Evolutionary conservation across 2,797 vertebrate species (phyloP).

Genomic region (Catostomus latipinnis): DNA sequence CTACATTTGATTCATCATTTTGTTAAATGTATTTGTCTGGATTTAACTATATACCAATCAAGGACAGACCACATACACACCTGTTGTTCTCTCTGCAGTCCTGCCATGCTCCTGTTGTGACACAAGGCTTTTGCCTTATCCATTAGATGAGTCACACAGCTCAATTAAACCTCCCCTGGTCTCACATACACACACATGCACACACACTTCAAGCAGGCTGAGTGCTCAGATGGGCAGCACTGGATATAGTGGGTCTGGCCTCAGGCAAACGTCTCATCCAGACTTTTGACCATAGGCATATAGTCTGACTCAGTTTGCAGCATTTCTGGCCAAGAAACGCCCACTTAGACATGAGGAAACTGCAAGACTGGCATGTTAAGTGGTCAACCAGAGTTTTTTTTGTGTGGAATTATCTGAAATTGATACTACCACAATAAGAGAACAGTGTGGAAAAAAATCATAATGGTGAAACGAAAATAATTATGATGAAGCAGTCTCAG

Average conservation of each 20-base stretch:
- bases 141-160: conserved; percentile 60
- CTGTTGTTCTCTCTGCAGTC: conserved; percentile 47
- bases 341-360: neutral
- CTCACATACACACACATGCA: neutral
- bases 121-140: conserved; percentile 49
- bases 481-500: too few relatives aligned
- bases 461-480: too few relatives aligned
- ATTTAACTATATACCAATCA: conserved; percentile 3
- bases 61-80: conserved; percentile 29
- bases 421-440: too few relatives aligned
- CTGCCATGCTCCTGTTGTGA: conserved; percentile 46
- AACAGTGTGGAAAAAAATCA: too few relatives aligned
- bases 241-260: neutral
- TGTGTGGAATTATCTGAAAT: too few relatives aligned
- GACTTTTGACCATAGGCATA: conserved; percentile 12
- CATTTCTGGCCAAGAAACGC: neutral
- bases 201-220: conserved; percentile 10
- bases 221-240: conserved; percentile 13
- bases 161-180: conserved; percentile 54
- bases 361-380: neutral
- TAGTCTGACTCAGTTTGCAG: conserved; percentile 1
- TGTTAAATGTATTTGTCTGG: neutral
- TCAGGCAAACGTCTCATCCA: conserved; percentile 23
- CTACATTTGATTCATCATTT: neutral
- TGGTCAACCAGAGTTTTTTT: neutral